Base-by-base conservation (phyloP, 2,888 invertebrate species). In the Lasioglossum calceatum region DNA sequence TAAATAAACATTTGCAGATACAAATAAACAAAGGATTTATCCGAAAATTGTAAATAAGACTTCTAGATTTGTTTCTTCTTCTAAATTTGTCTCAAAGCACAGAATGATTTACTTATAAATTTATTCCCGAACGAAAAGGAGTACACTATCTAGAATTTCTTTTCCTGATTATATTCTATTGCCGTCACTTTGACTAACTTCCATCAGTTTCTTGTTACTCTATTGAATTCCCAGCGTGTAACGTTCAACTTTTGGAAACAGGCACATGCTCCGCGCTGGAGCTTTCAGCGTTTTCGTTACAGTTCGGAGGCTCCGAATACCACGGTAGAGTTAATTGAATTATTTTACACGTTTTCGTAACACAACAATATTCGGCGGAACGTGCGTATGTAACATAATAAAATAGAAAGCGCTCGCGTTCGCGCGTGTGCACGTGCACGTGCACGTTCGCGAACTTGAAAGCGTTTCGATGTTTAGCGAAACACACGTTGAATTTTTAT, bases 401-500 rank as follows among this genome's bases (percentile, higher is more conserved):
- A 71, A 74, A 44, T 23, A 61, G 79, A 74, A 70, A 54, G 61
- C 71, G 39, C 36, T n/a, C 44, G n/a, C 3, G 47, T 5, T 4
- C 70, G 39, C 36, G 16, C 42, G 23, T 7, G 58, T 61, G 27
- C 44, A 12, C 50, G n/a, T 3, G 27, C 61, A 10, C 61, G 27
- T n/a, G 16, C 64, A 64, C 32, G n/a, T 1, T 58, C n/a, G n/a
- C 5, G 19, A 32, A 27, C 39, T 27, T 67, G 70, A 14, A 71
- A 71, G 85, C 74, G 70, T 85, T 74, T 44, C 74, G 39, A 71
- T 74, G 86, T 85, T 85, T 78, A 47, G 39, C 16, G 50, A 75
- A 85, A 47, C 58, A 44, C 58, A 14, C 74, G 85, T 39, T 32
- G 58, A 85, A 85, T 85, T 79, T 85, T 85, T 79, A 79, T 75